These are phyloP conservation scores for Arion vulgaris DNA, from an alignment of 1,140 invertebrate genomes.

Conservation along the genomic window DNA sequence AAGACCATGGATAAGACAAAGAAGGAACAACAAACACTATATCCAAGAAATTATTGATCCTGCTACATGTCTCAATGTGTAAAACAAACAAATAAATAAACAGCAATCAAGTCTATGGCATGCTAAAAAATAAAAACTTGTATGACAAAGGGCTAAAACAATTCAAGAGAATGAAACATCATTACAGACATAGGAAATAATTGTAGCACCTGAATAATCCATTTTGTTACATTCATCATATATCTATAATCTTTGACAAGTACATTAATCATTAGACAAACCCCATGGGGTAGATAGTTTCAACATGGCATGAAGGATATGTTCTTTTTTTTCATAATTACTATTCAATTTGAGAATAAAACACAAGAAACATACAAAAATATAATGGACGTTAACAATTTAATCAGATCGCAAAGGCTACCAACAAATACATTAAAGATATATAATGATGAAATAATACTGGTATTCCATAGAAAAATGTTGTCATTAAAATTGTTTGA, in stretches of 20 bases:
- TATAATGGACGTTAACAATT: neutral
- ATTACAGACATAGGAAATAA: neutral
- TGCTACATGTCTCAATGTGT: neutral
- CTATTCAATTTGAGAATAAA: neutral
- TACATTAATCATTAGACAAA: neutral
- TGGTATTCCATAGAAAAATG: neutral
- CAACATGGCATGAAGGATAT: neutral
- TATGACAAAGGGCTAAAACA: no score
- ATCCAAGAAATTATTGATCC: neutral
- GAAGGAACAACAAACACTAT: neutral
- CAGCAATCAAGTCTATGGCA: neutral
- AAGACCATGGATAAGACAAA: neutral
- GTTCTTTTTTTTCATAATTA: neutral
- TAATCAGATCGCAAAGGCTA: neutral
- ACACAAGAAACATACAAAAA: neutral
- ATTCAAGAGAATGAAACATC: neutral
- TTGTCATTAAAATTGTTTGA: neutral
- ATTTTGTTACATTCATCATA: neutral
- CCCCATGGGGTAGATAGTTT: neutral
- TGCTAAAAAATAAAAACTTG: neutral
- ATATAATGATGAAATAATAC: constrained; percentile 6
- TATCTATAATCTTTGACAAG: neutral
- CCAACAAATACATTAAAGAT: neutral
- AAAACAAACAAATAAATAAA: neutral
- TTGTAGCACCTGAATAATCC: neutral